Evolutionary conservation across 2,797 vertebrate genomes (phyloP).

Genomic region (Anableps anableps): DNA sequence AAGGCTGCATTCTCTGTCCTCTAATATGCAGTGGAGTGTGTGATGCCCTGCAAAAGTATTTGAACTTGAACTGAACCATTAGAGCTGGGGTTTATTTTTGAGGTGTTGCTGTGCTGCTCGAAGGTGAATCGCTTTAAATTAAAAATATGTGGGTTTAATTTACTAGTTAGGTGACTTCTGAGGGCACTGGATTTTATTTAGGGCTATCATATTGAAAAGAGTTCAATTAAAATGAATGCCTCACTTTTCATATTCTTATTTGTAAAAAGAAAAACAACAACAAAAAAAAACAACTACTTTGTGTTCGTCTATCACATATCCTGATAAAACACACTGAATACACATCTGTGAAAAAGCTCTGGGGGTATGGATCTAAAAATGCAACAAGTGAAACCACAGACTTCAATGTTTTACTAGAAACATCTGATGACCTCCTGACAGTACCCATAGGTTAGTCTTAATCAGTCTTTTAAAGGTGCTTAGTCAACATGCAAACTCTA

Average conservation of each 20-base stretch:
- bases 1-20: background rate
- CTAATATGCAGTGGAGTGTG: slow-evolving; percentile 2
- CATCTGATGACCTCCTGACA: slow-evolving; percentile 14
- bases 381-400: background rate
- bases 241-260: background rate
- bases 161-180: background rate
- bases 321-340: background rate
- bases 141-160: background rate
- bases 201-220: background rate
- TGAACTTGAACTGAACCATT: background rate
- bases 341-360: background rate
- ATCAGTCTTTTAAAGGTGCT: slow-evolving; percentile 37
- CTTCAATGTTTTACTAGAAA: slow-evolving; percentile 14
- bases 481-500: slow-evolving; percentile 42
- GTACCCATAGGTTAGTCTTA: slow-evolving; percentile 13
- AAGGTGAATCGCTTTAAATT: background rate
- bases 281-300: background rate
- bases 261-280: background rate
- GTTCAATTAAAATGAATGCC: background rate
- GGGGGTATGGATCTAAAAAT: background rate
- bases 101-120: background rate
- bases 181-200: background rate
- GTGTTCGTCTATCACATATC: background rate
- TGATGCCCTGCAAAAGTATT: background rate
- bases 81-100: background rate